A percentile compares a stretch with the other conserved stretches of the same genome.
Conservation (phyloP, 2,113 vertebrate genomes). For the Spheniscus mendiculus region DNA sequence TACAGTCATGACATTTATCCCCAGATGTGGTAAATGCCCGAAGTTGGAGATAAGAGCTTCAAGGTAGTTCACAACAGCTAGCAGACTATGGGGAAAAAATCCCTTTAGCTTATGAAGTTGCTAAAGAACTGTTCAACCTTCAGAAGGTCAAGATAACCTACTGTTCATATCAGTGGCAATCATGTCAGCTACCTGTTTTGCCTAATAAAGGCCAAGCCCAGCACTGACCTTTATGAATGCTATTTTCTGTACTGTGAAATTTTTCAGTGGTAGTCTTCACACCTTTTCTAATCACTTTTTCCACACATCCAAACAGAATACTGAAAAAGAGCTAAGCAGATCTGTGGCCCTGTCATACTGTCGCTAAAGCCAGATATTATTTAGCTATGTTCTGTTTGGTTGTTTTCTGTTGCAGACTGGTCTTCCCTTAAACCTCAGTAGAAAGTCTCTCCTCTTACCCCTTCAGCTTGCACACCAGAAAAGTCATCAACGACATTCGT, state of each 20-base stretch:
- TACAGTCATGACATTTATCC: background rate
- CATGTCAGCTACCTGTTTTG: background rate
- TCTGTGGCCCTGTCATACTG: background rate
- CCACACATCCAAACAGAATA: background rate
- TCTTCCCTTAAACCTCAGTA: background rate
- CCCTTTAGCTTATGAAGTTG: background rate
- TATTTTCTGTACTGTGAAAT: background rate
- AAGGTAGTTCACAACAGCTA: background rate
- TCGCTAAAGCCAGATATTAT: background rate
- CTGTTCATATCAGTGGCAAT: background rate
- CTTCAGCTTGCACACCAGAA: background rate
- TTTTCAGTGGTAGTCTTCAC: background rate
- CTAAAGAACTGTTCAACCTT: background rate
- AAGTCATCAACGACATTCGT: accelerated
- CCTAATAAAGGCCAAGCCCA: background rate
- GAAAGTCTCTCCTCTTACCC: background rate
- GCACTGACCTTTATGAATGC: background rate
- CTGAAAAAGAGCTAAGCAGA: background rate
- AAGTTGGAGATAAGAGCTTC: background rate
- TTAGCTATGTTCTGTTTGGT: background rate
- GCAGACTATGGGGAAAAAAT: background rate
- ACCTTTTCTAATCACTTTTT: background rate
- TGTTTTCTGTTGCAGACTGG: background rate
- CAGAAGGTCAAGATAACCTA: background rate
- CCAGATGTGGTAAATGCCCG: background rate